These are phyloP conservation scores for Aurelia aurita complex sp. Pacific DNA, from an alignment of 30 jellyfish, hydroid and myxozoan genomes.

Conservation along the genomic window DNA sequence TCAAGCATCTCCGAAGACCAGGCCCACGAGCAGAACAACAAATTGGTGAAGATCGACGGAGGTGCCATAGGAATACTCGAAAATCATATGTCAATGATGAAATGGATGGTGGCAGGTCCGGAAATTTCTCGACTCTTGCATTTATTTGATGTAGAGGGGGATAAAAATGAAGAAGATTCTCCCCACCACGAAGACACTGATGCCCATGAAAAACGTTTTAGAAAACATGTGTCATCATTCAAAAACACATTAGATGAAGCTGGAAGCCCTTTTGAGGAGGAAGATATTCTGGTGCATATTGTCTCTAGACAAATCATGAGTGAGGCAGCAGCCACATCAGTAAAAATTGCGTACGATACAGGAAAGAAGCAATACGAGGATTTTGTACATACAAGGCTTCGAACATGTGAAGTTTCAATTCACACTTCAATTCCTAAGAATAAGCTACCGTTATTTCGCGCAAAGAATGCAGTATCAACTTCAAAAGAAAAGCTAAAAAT, in stretches of 20 bases:
- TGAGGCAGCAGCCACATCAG: conserved; percentile 3
- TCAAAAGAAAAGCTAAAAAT: no score
- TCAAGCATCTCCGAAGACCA: conserved; percentile 51
- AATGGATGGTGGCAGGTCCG: conserved; percentile 72
- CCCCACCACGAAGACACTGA: conserved; percentile 60
- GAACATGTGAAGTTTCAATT: neutral
- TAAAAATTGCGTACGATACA: neutral
- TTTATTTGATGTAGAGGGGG: neutral
- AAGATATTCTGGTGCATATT: neutral
- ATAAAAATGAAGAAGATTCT: no score
- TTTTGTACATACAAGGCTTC: conserved; percentile 22
- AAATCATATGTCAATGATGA: conserved; percentile 35
- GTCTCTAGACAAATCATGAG: conserved; percentile 9
- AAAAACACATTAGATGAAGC: neutral
- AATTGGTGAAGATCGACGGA: conserved; percentile 52
- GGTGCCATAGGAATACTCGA: conserved; percentile 57
- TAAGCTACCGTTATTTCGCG: conserved; percentile 2
- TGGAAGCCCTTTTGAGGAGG: conserved; percentile 62
- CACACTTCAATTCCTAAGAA: conserved; percentile 4
- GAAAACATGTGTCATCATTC: conserved; percentile 25
- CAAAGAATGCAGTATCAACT: no score
- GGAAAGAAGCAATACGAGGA: conserved; percentile 34
- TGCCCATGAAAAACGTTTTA: conserved; percentile 9
- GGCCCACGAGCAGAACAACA: conserved; percentile 73
- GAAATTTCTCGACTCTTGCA: conserved; percentile 25